A percentile compares a stretch with the other conserved stretches of the same genome.
These are phyloP conservation scores for Leptinotarsa tumamoca DNA, from an alignment of 2,888 invertebrate species.

Conservation along the genomic window DNA sequence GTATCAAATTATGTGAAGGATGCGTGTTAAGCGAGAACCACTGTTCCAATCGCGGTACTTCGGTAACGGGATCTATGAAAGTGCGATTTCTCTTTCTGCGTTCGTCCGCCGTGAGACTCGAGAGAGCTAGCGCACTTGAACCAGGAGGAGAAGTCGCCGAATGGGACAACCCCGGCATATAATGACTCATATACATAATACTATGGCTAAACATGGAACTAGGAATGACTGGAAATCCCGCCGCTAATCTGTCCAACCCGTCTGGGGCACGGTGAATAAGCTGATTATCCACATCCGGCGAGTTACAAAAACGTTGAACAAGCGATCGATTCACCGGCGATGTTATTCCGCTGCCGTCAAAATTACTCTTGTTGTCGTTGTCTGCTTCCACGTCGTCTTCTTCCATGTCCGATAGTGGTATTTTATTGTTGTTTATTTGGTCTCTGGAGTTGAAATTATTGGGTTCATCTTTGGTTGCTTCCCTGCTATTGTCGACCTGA, in stretches of 20 bases:
- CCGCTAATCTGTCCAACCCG: constrained; percentile 65
- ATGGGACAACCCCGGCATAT: constrained; percentile 74
- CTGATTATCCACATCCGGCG: constrained; percentile 58
- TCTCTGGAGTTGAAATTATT: constrained; percentile 67
- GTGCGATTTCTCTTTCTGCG: constrained; percentile 95
- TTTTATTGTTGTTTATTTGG: constrained; percentile 70
- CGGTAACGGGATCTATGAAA: constrained; percentile 98
- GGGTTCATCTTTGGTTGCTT: constrained; percentile 62
- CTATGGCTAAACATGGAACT: constrained; percentile 91
- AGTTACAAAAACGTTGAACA: constrained; percentile 58
- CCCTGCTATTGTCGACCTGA: constrained; percentile 60
- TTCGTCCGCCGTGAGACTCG: constrained; percentile 81
- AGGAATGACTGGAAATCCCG: constrained; percentile 82
- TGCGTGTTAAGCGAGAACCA: constrained; percentile 99
- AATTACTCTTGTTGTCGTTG: constrained; percentile 57
- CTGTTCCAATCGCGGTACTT: constrained; percentile 92
- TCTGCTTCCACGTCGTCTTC: constrained; percentile 70
- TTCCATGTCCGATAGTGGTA: constrained; percentile 69
- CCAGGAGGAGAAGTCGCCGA: constrained; percentile 71
- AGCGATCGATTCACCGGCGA: constrained; percentile 55
- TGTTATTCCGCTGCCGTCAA: constrained; percentile 50
- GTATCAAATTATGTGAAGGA: constrained; percentile 96
- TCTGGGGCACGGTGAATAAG: constrained; percentile 60
- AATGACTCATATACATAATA: constrained; percentile 93
- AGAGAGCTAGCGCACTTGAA: constrained; percentile 69